Evolutionary conservation across 2,888 invertebrate species (phyloP), one percentile per base, ranked within the genome.

Genomic region (Antheraea assamensis): DNA sequence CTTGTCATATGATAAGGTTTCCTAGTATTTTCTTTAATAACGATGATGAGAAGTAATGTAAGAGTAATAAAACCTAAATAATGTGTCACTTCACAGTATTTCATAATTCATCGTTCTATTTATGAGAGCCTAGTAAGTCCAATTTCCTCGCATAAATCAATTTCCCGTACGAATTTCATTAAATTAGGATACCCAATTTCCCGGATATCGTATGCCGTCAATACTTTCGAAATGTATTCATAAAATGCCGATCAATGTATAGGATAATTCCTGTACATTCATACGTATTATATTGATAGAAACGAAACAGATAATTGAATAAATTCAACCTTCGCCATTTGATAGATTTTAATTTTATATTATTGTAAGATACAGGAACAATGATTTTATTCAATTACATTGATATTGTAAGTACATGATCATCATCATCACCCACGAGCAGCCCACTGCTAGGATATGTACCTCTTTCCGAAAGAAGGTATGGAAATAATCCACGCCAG

Each of bases 81-180:
- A 27, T 27, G 27, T 24, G 5, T n/a, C 8, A n/a, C n/a, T n/a
- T n/a, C 58, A 24, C 42, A n/a, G 5, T 55, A 24, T 58, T n/a
- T 58, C 27, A 61, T 17, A 17, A 27, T 15, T 30, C 27, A 27
- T 13, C 27, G 27, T 30, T 31, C 19, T 49, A 70, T 27, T 42
- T 27, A 27, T 73, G 27, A 70, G 52, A 49, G 21, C 68, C 52
- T 27, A 30, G 70, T 35, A 73, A 58, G 70, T 70, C 72, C 61
- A 78, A 78, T 78, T 77, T 77, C 77, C 78, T 74, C 73, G 27
- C 68, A 71, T 76, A 74, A 76, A 75, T 75, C 74, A 76, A 76
- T 76, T 75, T 74, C 74, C 76, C 72, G 73, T 71, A 55, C 73
- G 74, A 24, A 74, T 75, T 74, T 73, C 72, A 76, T 76, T 74